A percentile compares a stretch with the other conserved stretches of the same genome.
These are phyloP conservation scores for Tetrapedia diversipes DNA, from an alignment of 2,888 invertebrate species.

Conservation along the genomic window DNA sequence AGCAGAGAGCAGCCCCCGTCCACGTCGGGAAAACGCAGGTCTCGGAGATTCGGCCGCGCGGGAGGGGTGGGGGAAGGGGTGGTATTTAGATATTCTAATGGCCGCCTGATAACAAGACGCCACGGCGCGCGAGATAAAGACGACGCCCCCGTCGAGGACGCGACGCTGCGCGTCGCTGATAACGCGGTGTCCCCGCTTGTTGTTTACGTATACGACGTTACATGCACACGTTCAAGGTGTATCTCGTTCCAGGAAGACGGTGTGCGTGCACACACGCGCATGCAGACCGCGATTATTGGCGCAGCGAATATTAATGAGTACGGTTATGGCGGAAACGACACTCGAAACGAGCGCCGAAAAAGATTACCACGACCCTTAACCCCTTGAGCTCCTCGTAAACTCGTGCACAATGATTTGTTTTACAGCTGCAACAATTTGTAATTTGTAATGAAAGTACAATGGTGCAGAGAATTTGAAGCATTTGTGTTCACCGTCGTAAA, in stretches of 20 bases:
- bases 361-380: too few species aligned
- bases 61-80: too few species aligned
- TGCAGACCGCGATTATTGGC: conserved; percentile 56
- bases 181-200: conserved; percentile 70
- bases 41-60: conserved; percentile 61
- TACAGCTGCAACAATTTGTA: too few species aligned
- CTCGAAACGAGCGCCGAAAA: conserved; percentile 18
- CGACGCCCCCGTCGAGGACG: conserved; percentile 73
- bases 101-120: conserved; percentile 82
- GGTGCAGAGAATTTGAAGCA: too few species aligned
- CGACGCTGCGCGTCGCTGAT: conserved; percentile 82
- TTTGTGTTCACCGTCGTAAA: too few species aligned
- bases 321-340: conserved; percentile 37
- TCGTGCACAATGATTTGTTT: too few species aligned
- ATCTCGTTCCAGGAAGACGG: conserved; percentile 16
- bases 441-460: too few species aligned
- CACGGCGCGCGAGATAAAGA: conserved; percentile 80
- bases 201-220: conserved; percentile 73
- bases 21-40: too few species aligned
- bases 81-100: conserved; percentile 84
- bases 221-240: conserved; percentile 53
- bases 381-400: too few species aligned
- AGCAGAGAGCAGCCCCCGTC: too few species aligned
- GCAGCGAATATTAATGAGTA: conserved; percentile 65
- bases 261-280: conserved; percentile 45